These are phyloP conservation scores for Epinephelus moara DNA, from an alignment of 2,113 vertebrate genomes.

Conservation along the genomic window DNA sequence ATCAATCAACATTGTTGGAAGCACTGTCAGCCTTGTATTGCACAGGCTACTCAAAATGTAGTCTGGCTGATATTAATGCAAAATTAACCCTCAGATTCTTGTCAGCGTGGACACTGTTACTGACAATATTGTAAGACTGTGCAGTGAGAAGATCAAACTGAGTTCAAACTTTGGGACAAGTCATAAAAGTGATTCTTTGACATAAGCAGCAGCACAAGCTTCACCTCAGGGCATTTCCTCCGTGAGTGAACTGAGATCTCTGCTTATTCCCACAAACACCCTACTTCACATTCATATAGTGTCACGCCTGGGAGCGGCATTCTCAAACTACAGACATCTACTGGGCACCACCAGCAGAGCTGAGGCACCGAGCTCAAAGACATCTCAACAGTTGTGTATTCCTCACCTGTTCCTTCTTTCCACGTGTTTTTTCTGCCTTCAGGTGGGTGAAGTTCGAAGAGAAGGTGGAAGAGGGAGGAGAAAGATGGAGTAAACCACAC, in stretches of 20 bases:
- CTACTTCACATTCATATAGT: background rate
- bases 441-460: slow-evolving; percentile 99
- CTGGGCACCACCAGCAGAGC: background rate
- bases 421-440: slow-evolving; percentile 40
- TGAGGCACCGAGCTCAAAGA: background rate
- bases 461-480: slow-evolving; percentile 97
- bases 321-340: background rate
- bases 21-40: background rate
- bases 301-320: background rate
- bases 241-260: background rate
- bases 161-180: background rate
- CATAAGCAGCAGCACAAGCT: background rate
- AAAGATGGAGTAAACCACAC: slow-evolving; percentile 98
- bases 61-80: background rate
- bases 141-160: background rate
- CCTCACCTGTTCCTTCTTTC: background rate
- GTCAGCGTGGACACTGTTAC: too few relatives aligned
- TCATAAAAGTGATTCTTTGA: background rate
- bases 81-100: background rate
- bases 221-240: background rate
- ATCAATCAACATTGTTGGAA: background rate
- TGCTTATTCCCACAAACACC: too few relatives aligned
- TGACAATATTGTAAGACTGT: background rate
- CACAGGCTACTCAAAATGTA: background rate
- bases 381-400: background rate